A percentile compares a stretch with the other conserved stretches of the same genome.
Conservation (phyloP, 2,888 invertebrate genomes). For the Arrhopalites spinosus region DNA sequence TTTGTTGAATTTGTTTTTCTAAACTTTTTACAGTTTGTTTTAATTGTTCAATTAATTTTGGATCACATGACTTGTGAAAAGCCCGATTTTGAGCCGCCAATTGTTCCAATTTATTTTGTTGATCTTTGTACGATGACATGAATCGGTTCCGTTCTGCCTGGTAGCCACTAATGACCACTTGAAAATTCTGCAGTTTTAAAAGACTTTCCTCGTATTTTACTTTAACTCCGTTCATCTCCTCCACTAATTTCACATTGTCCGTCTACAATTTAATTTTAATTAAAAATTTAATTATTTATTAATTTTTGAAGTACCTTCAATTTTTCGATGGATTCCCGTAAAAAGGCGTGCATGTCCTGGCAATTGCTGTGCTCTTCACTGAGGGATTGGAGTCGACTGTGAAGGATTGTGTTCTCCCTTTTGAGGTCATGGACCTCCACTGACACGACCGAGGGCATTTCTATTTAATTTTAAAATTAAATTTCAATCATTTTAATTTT, state of each 20-base stretch:
- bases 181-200: slow-evolving; percentile 30
- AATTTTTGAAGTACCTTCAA: slow-evolving; percentile 26
- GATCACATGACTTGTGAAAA: slow-evolving; percentile 34
- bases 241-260: slow-evolving; percentile 34
- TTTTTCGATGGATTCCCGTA: slow-evolving; percentile 40
- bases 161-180: slow-evolving; percentile 33
- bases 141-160: slow-evolving; percentile 36
- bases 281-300: background rate
- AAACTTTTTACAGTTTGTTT: slow-evolving; percentile 10
- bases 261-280: slow-evolving; percentile 3
- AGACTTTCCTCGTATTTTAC: slow-evolving; percentile 37
- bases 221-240: slow-evolving; percentile 30
- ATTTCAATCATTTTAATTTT: background rate
- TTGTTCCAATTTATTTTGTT: slow-evolving; percentile 33
- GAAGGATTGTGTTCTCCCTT: slow-evolving; percentile 26
- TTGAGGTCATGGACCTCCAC: slow-evolving; percentile 38
- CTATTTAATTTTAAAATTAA: no score
- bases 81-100: slow-evolving; percentile 31
- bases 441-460: slow-evolving; percentile 29
- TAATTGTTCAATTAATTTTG: slow-evolving; percentile 33
- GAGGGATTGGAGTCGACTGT: slow-evolving; percentile 28
- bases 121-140: slow-evolving; percentile 26
- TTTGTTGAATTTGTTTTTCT: slow-evolving; percentile 26
- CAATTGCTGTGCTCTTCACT: slow-evolving; percentile 33
- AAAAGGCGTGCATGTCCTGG: slow-evolving; percentile 37